Evolutionary conservation across 1,140 invertebrate species (phyloP).

Genomic region (Pinna nobilis): DNA sequence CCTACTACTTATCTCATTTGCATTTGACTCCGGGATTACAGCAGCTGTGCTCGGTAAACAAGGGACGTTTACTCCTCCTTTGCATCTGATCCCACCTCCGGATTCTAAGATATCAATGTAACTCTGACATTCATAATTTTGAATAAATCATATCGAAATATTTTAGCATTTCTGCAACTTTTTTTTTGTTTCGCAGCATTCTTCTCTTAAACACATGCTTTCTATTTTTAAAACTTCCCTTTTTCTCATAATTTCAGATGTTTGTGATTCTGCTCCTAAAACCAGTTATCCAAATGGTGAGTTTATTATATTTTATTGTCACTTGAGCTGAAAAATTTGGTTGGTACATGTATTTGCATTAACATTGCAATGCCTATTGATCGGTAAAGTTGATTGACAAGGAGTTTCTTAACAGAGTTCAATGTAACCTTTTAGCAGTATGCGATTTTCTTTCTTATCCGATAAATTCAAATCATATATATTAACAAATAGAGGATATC

Average conservation of each 20-base stretch:
- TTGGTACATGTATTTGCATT: background rate
- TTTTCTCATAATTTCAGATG: conserved; percentile 13
- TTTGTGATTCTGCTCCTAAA: conserved; percentile 16
- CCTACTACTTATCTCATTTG: no score
- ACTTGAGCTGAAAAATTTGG: no score
- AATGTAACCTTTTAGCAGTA: background rate
- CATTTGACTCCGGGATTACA: no score
- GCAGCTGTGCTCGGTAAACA: no score
- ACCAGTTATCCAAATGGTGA: conserved; percentile 12
- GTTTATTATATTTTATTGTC: no score
- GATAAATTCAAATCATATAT: no score
- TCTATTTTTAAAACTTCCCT: background rate
- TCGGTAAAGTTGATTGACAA: background rate
- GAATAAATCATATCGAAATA: no score
- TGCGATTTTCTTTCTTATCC: background rate
- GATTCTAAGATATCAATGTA: no score
- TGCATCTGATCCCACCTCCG: no score
- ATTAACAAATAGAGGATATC: no score
- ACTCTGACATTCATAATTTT: background rate
- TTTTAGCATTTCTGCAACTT: background rate
- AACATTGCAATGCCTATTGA: background rate
- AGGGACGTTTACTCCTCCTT: no score
- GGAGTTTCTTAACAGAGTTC: background rate
- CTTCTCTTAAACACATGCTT: background rate
- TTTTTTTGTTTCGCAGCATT: background rate